phyloP scores from a whole-genome alignment of 2,888 invertebrate genomes.

The Synanthedon vespiformis region DNA sequence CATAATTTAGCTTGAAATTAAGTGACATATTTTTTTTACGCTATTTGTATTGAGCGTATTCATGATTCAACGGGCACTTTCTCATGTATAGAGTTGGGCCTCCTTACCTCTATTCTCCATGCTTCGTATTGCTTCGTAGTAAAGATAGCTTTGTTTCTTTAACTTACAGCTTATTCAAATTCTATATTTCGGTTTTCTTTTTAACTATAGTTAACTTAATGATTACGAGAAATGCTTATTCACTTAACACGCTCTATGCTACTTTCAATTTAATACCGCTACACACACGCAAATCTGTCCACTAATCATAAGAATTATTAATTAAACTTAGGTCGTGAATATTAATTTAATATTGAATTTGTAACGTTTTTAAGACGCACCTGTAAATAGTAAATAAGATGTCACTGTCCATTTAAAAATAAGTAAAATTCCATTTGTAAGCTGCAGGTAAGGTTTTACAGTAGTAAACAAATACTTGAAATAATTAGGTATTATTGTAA shows the following conservation, averaged over 20 bases:
- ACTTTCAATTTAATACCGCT: conserved; percentile 39
- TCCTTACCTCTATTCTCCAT: no score
- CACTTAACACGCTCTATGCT: conserved; percentile 28
- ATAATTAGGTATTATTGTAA: background rate
- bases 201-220: no score
- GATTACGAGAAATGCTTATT: no score
- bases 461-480: background rate
- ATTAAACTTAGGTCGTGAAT: conserved; percentile 31
- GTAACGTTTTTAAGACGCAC: conserved; percentile 43
- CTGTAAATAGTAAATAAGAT: conserved; percentile 34
- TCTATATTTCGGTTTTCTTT: no score
- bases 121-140: no score
- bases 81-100: no score
- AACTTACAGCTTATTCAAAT: no score
- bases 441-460: background rate
- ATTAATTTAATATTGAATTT: conserved; percentile 26
- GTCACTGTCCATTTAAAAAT: conserved; percentile 48
- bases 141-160: no score
- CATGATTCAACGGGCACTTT: no score
- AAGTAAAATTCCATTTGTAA: conserved; percentile 1
- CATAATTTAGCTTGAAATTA: no score
- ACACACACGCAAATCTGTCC: conserved; percentile 63
- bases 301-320: conserved; percentile 47
- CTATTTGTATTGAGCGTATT: no score
- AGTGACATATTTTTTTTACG: no score